A percentile compares a stretch with the other conserved stretches of the same genome.
phyloP scores from a whole-genome alignment of 2,888 invertebrate species.

The Archaeoteleia sp. region DNA sequence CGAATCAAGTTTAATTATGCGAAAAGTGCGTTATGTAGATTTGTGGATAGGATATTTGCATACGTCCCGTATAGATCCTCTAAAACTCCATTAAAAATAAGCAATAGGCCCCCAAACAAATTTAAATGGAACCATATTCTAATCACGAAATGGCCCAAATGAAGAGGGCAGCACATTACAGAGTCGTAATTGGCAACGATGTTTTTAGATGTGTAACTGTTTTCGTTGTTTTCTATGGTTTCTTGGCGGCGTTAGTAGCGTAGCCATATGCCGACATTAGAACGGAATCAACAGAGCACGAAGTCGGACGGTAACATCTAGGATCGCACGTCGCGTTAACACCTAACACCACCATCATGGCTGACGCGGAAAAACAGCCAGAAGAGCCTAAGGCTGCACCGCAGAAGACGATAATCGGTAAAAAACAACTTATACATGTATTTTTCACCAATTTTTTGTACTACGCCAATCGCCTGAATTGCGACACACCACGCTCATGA shows the following conservation, averaged over 20 bases:
- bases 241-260: conserved; percentile 68
- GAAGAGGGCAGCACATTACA: no score
- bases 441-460: background rate
- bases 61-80: no score
- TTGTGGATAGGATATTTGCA: no score
- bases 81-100: no score
- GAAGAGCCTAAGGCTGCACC: conserved; percentile 76
- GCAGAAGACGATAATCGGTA: conserved; percentile 56
- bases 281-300: conserved; percentile 76
- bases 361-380: conserved; percentile 94
- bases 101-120: no score
- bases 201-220: conserved; percentile 20
- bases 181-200: conserved; percentile 14
- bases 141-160: no score
- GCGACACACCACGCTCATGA: conserved; percentile 20
- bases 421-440: conserved; percentile 10
- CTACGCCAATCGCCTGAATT: background rate
- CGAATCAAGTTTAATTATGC: no score
- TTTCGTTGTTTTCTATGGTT: conserved; percentile 56
- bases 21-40: no score
- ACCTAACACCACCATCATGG: conserved; percentile 87
- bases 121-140: no score
- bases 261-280: conserved; percentile 74
- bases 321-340: conserved; percentile 75
- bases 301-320: conserved; percentile 76